Evolutionary conservation across 2,888 invertebrate species (phyloP), one percentile per base, ranked within the genome.

Genomic region (Clunio marinus): DNA sequence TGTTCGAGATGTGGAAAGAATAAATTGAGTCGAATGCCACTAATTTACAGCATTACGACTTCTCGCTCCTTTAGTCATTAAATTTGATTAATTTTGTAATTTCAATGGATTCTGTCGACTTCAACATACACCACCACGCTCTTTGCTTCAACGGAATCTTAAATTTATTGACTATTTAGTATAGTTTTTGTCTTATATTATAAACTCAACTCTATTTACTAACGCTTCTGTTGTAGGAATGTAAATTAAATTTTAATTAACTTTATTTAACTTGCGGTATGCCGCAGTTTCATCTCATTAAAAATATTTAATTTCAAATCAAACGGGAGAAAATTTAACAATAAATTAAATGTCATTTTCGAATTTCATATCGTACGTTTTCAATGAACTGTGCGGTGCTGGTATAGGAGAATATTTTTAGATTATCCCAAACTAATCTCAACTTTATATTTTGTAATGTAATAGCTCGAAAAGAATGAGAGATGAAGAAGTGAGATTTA

Each of bases 281-380:
- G 51, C 51, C 51, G 51, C 51, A 51, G 51, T 51, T 51, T 51
- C 51, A n/a, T 51, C 51, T 51, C 51, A 51, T 51, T 51, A 51
- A 51, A 51, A 51, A 51, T 51, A 51, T 51, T 51, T 51, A 51
- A 51, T 51, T 51, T n/a, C 51, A 22, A 51, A 51, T 51, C 17
- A 51, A 51, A 51, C n/a, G 51, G 51, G 51, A n/a, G n/a, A 51
- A 51, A 51, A 51, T 22, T 51, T 51, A 8, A 51, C 51, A 51
- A 22, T 51, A 51, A 51, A 51, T 51, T 51, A 51, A 51, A 51
- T 51, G 51, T 51, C 51, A 51, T 51, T 51, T 51, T 51, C 51
- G 20, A 51, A 20, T 51, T 51, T 51, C 51, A n/a, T n/a, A n/a
- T n/a, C n/a, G n/a, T n/a, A n/a, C n/a, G n/a, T n/a, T n/a, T n/a